A percentile compares a stretch with the other conserved stretches of the same genome.
Conservation (phyloP, 2,888 invertebrate species). For the Neuroscelio doddi region DNA sequence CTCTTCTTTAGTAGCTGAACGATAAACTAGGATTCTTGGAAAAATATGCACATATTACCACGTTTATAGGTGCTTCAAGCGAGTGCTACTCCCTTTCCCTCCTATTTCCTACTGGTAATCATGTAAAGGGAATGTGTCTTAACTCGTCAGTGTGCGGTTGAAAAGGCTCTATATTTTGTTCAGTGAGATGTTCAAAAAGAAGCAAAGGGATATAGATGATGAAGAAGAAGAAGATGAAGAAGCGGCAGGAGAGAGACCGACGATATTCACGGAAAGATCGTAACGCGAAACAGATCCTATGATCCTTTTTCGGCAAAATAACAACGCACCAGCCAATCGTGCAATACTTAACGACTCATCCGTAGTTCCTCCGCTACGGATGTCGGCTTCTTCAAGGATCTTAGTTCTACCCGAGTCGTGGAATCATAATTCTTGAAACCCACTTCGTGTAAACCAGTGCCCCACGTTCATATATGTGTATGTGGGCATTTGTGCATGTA, state of each 20-base stretch:
- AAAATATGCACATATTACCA: conserved; percentile 18
- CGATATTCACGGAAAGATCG: conserved; percentile 54
- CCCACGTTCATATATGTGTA: conserved; percentile 17
- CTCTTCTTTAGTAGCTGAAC: background rate
- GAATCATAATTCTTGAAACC: conserved; percentile 53
- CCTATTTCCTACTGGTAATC: conserved; percentile 30
- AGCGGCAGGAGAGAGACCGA: conserved; percentile 8
- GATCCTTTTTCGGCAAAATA: conserved; percentile 56
- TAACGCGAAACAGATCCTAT: conserved; percentile 55
- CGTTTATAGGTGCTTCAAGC: conserved; percentile 15
- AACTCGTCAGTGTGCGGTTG: conserved; percentile 15
- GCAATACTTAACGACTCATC: conserved; percentile 54
- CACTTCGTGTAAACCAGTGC: no score
- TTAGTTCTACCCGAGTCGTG: conserved; percentile 33
- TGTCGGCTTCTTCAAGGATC: conserved; percentile 55
- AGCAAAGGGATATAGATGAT: background rate
- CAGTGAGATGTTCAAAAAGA: conserved; percentile 15
- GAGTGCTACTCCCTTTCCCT: conserved; percentile 1
- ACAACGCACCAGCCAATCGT: conserved; percentile 50
- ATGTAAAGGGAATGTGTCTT: conserved; percentile 16
- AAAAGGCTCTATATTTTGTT: conserved; percentile 11
- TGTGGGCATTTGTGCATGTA: conserved; percentile 19
- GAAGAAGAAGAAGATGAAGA: conserved; percentile 17
- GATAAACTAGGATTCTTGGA: background rate
- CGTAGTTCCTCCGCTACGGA: conserved; percentile 44